These are phyloP conservation scores for Zeus faber DNA, from an alignment of 2,113 vertebrate species.

Conservation along the genomic window DNA sequence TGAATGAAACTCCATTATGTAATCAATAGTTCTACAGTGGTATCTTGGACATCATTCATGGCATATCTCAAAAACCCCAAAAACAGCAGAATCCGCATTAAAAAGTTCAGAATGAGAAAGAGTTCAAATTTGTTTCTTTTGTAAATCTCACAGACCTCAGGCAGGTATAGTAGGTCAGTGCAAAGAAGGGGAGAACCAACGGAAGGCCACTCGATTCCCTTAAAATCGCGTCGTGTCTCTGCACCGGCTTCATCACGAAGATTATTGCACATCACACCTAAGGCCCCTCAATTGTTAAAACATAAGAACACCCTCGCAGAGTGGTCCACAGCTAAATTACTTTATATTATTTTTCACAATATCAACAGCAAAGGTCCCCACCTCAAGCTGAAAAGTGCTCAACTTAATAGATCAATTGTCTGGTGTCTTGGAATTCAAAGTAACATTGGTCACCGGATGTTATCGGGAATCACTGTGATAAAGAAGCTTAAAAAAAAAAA, in stretches of 20 bases:
- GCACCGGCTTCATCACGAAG: constrained; percentile 30
- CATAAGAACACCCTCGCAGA: constrained; percentile 27
- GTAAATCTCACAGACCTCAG: not conserved
- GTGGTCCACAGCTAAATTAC: constrained; percentile 36
- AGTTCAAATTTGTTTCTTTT: not conserved
- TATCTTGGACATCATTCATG: no score
- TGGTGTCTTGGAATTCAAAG: no score
- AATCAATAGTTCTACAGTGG: no score
- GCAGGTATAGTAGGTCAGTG: not conserved
- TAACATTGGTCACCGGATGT: no score
- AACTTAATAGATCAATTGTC: no score
- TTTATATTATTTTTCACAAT: constrained; percentile 45
- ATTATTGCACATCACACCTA: constrained; percentile 77
- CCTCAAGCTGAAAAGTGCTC: constrained; percentile 45
- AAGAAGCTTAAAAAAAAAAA: not conserved
- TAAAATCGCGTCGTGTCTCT: constrained; percentile 13
- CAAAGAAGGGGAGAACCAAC: no score
- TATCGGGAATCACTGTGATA: no score
- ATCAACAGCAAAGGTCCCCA: constrained; percentile 34
- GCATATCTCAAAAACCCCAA: no score
- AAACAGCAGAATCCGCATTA: no score
- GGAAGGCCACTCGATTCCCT: constrained; percentile 12
- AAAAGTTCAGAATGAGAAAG: no score
- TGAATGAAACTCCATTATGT: no score
- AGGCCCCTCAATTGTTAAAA: constrained; percentile 61